Conservation (phyloP, 1,140 invertebrate species). For the Lethocerus indicus region DNA sequence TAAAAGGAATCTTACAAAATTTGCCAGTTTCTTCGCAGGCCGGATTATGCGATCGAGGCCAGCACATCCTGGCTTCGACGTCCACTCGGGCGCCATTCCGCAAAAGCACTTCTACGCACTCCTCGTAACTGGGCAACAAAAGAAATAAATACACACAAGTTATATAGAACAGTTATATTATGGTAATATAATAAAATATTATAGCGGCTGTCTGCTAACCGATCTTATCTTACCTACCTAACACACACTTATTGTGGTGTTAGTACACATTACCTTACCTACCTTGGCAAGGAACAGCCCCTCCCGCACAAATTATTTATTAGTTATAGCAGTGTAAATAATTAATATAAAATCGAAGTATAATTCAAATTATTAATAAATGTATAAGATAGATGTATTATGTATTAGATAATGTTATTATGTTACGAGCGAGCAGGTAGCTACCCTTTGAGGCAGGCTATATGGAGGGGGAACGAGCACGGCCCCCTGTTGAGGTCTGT, state of each 20-base stretch:
- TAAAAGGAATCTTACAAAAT: constrained; percentile 23
- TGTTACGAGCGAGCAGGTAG: too few relatives aligned
- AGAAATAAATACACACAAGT: too few relatives aligned
- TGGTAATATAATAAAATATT: not conserved
- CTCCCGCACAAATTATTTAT: too few relatives aligned
- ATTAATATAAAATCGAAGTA: too few relatives aligned
- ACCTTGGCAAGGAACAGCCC: not conserved
- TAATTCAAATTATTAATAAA: too few relatives aligned
- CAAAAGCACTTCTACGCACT: constrained; percentile 29
- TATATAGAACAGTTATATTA: constrained; percentile 1
- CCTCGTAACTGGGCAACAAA: constrained; percentile 24
- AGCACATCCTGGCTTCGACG: constrained; percentile 36
- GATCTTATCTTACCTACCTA: not conserved
- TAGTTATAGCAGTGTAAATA: too few relatives aligned
- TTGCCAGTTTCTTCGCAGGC: constrained; percentile 51
- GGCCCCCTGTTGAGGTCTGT: constrained; percentile 49
- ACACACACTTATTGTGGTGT: not conserved
- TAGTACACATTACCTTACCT: not conserved
- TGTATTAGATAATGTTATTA: too few relatives aligned
- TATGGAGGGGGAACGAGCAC: constrained; percentile 52
- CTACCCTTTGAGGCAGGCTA: constrained; percentile 49
- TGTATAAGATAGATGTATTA: too few relatives aligned
- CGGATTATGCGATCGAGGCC: constrained; percentile 47
- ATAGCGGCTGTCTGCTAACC: too few relatives aligned
- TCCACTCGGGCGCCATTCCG: constrained; percentile 31